Evolutionary conservation across 2,797 vertebrate genomes (phyloP).

Genomic region (Tauraco hartlaubi): DNA sequence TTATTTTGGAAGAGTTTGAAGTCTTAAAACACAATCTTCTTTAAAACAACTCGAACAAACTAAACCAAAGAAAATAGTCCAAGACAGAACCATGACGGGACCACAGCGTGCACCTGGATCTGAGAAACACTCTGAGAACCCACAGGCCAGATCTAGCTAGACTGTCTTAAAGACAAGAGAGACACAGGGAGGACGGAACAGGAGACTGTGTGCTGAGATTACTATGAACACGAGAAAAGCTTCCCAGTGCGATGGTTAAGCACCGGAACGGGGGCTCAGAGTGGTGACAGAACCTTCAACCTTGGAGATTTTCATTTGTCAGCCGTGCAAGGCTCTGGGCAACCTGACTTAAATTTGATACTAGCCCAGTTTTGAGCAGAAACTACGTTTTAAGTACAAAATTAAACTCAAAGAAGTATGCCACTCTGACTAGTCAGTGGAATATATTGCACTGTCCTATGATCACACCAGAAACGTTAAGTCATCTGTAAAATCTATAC

Average conservation of each 20-base stretch:
- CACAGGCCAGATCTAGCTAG: neutral
- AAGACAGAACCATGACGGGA: neutral
- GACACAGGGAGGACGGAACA: neutral
- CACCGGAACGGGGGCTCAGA: neutral
- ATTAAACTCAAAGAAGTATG: neutral
- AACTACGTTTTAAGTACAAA: neutral
- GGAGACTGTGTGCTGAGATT: neutral
- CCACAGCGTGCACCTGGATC: neutral
- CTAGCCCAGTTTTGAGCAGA: neutral
- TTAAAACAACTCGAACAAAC: neutral
- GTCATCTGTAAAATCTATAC: neutral
- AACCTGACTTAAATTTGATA: neutral
- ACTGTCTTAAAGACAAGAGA: neutral
- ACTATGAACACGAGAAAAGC: neutral
- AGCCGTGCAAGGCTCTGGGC: neutral
- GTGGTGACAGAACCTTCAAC: neutral
- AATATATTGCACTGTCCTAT: neutral
- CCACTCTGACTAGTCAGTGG: neutral
- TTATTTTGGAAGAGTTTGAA: neutral
- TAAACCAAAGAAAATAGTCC: neutral
- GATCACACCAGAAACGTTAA: neutral
- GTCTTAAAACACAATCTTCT: neutral
- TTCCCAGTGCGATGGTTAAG: neutral
- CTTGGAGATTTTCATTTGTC: neutral
- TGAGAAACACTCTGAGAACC: neutral